These are phyloP conservation scores for Ophthalmolycus amberensis DNA, from an alignment of 2,113 vertebrate genomes.

Conservation along the genomic window DNA sequence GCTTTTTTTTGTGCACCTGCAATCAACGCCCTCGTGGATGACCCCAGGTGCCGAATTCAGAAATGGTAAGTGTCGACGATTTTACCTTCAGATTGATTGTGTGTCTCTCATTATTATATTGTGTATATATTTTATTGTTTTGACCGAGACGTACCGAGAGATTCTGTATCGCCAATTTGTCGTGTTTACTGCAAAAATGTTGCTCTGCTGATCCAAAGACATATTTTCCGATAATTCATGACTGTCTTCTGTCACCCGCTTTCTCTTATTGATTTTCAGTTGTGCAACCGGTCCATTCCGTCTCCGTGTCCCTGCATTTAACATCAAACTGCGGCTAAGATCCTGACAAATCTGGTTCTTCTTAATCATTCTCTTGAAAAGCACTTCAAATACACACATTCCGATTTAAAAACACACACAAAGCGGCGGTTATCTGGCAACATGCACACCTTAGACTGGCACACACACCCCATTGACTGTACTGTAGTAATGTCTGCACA, in stretches of 20 bases:
- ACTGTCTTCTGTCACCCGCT: slow-evolving; percentile 21
- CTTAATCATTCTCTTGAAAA: slow-evolving; percentile 1
- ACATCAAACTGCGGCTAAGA: slow-evolving; percentile 22
- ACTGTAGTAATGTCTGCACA: slow-evolving; percentile 9
- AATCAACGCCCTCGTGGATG: slow-evolving; percentile 66
- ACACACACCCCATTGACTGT: slow-evolving; percentile 11
- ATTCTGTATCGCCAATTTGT: neutral
- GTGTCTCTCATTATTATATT: neutral
- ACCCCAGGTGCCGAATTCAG: slow-evolving; percentile 67
- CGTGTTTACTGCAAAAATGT: neutral
- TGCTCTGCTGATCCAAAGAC: neutral
- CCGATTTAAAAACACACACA: neutral
- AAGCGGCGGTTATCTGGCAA: neutral
- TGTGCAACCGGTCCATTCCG: slow-evolving; percentile 38
- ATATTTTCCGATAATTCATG: neutral
- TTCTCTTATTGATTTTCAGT: slow-evolving; percentile 55
- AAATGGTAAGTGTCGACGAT: slow-evolving; percentile 78
- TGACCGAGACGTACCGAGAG: neutral
- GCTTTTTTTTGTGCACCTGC: slow-evolving; percentile 45
- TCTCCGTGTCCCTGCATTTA: slow-evolving; percentile 12
- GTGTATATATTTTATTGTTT: neutral
- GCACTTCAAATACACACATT: neutral
- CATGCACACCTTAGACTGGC: neutral
- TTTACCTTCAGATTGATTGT: slow-evolving; percentile 34
- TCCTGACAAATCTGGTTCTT: slow-evolving; percentile 16